phyloP scores from a whole-genome alignment of 1,140 invertebrate species.

The Penaeus indicus region DNA sequence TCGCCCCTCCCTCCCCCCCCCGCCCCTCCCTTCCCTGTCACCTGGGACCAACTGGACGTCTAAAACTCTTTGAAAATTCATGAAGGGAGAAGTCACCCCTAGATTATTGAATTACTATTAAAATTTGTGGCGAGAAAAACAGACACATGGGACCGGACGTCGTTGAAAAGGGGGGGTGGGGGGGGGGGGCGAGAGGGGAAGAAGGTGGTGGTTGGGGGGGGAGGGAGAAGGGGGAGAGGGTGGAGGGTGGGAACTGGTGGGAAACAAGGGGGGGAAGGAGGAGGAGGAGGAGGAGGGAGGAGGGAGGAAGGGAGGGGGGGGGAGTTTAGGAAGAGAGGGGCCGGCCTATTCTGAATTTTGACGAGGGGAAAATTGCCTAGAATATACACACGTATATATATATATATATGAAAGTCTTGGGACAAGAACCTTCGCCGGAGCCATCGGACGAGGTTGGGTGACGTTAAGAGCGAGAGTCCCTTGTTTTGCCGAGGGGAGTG shows the following conservation, averaged over 20 bases:
- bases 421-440: no score
- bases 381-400: conserved; percentile 5
- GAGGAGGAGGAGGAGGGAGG: no score
- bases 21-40: not conserved
- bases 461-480: not conserved
- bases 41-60: conserved; percentile 46
- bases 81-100: conserved; percentile 58
- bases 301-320: no score
- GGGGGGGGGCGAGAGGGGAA: no score
- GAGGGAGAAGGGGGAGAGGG: no score
- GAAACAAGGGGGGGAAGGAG: no score
- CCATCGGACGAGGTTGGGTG: not conserved
- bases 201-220: not conserved
- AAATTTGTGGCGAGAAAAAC: conserved; percentile 58
- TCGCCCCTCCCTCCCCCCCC: not conserved
- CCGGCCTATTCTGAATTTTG: not conserved
- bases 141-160: conserved; percentile 50
- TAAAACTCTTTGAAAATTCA: conserved; percentile 62
- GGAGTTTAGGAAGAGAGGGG: no score
- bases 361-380: conserved; percentile 51
- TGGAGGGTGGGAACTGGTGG: no score
- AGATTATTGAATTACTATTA: conserved; percentile 63
- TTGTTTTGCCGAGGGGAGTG: no score
- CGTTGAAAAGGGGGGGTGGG: not conserved
- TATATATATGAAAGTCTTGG: no score